phyloP scores from a whole-genome alignment of 2,113 vertebrate species.

The Coptodon rendalli region DNA sequence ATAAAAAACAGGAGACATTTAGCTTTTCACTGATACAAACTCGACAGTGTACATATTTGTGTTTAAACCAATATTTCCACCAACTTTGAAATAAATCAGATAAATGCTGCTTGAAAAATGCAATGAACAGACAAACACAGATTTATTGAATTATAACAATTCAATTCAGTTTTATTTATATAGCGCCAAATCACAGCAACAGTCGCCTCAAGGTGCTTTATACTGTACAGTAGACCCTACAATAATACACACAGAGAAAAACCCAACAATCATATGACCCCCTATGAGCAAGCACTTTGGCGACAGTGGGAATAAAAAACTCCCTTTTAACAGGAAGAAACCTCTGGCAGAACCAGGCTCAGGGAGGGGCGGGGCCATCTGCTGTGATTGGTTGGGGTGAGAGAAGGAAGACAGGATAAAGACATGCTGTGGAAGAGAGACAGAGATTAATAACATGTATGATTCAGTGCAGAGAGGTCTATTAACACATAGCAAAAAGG shows the following conservation, averaged over 20 bases:
- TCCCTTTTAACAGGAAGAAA: neutral
- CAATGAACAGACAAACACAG: neutral
- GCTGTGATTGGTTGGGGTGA: accelerated
- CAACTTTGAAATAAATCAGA: neutral
- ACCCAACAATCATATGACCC: neutral
- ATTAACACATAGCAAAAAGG: accelerated
- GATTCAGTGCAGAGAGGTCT: neutral
- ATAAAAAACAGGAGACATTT: no score
- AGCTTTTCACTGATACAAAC: no score
- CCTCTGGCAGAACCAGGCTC: accelerated
- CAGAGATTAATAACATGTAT: accelerated
- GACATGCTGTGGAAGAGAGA: neutral
- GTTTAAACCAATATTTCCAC: neutral
- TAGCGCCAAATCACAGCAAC: accelerated
- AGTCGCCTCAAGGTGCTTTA: accelerated
- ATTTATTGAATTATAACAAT: neutral
- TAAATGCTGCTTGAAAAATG: neutral
- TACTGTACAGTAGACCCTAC: neutral
- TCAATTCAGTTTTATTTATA: neutral
- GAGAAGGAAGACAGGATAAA: neutral
- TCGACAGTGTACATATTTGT: neutral
- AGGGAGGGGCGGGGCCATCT: neutral
- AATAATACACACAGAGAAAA: neutral
- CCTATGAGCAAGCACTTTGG: neutral
- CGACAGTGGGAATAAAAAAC: accelerated